A percentile compares a stretch with the other conserved stretches of the same genome.
These are phyloP conservation scores for Tupaia chinensis DNA, from an alignment of 2,113 vertebrate species.

Conservation along the genomic window DNA sequence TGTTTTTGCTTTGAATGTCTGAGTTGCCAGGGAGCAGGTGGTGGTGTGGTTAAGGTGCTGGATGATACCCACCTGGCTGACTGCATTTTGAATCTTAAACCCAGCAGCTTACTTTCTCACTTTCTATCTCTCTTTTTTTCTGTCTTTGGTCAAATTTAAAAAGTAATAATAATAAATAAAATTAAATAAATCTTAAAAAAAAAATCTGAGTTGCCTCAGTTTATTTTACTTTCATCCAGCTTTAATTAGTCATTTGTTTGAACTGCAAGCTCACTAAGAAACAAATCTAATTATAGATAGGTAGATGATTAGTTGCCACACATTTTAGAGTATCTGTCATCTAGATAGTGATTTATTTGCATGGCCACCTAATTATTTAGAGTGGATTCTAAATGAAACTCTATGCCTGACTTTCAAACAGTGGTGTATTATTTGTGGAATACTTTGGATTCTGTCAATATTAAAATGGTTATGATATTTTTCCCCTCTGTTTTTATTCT, in stretches of 20 bases:
- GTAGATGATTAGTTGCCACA: neutral
- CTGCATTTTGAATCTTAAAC: too few species aligned
- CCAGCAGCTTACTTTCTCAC: too few species aligned
- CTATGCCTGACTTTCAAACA: constrained; percentile 24
- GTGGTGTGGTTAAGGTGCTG: too few species aligned
- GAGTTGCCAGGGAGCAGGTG: too few species aligned
- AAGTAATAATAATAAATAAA: too few species aligned
- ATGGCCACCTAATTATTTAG: constrained; percentile 58
- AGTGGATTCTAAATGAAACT: constrained; percentile 31
- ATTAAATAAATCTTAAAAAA: neutral
- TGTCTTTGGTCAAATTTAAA: too few species aligned
- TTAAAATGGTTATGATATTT: constrained; percentile 43
- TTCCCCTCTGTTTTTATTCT: constrained; percentile 69
- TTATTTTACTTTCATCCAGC: constrained; percentile 36
- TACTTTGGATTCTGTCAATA: constrained; percentile 13
- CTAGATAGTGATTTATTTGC: constrained; percentile 48
- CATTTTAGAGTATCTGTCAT: constrained; percentile 29
- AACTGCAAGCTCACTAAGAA: constrained; percentile 25
- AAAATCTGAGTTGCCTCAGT: neutral
- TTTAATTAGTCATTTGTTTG: constrained; percentile 50
- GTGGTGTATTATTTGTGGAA: neutral
- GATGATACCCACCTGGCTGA: too few species aligned
- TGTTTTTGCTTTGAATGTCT: neutral
- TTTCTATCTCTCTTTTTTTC: too few species aligned
- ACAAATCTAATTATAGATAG: neutral